Percentiles rank a stretch among this genome's conserved stretches.
These are phyloP conservation scores for Phocoena phocoena DNA, from an alignment of 2,113 vertebrate species.

Conservation along the genomic window DNA sequence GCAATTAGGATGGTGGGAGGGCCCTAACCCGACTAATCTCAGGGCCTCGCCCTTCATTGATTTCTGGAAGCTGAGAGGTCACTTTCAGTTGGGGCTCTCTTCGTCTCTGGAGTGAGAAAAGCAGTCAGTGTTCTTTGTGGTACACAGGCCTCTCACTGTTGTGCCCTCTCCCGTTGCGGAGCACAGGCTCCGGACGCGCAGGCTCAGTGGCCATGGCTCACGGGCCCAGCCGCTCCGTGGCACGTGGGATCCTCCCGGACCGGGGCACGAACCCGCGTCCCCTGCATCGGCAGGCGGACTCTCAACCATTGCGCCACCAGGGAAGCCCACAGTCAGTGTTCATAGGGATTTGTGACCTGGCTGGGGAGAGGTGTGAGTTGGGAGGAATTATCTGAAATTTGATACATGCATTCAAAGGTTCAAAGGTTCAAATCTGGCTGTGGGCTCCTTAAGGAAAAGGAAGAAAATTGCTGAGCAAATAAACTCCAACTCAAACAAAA, in stretches of 20 bases:
- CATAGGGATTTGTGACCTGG: background rate
- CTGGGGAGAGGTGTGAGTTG: background rate
- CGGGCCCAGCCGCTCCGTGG: too few relatives aligned
- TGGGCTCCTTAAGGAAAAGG: background rate
- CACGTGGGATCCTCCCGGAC: too few relatives aligned
- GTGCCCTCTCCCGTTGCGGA: too few relatives aligned
- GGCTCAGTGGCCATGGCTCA: too few relatives aligned
- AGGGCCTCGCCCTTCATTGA: accelerated
- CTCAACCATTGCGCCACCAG: too few relatives aligned
- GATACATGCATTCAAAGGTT: background rate
- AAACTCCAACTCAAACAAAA: background rate
- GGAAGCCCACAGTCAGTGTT: background rate
- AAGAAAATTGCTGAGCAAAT: background rate
- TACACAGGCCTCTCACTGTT: too few relatives aligned
- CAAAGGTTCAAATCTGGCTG: background rate
- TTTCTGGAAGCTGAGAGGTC: background rate
- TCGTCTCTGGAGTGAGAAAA: background rate
- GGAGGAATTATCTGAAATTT: background rate
- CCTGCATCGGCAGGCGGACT: too few relatives aligned
- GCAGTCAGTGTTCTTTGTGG: background rate
- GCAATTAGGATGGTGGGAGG: background rate
- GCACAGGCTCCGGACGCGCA: too few relatives aligned
- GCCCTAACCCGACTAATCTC: background rate
- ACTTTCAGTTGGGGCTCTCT: background rate
- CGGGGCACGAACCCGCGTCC: too few relatives aligned